Evolutionary conservation across 2,888 invertebrate species (phyloP).

Genomic region (Hanleya hanleyi): DNA sequence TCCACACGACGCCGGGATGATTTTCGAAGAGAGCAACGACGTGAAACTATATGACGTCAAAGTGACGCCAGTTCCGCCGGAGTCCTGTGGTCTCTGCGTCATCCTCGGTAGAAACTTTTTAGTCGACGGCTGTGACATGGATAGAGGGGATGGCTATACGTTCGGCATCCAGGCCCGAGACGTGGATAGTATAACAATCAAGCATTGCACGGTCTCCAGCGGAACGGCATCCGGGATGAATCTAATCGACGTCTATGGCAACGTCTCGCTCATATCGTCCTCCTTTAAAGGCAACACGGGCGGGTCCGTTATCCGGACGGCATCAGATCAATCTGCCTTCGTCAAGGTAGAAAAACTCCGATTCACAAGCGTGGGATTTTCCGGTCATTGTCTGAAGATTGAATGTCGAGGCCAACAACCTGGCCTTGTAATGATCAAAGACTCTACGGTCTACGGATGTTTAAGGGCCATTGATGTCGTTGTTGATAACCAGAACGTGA

Average conservation of each 20-base stretch:
- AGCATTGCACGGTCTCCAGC: not conserved
- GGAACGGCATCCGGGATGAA: not conserved
- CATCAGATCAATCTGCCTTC: not conserved
- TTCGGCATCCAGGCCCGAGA: not conserved
- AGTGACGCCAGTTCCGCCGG: not conserved
- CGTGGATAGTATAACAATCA: not conserved
- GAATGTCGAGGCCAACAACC: not conserved
- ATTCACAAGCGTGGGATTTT: not conserved
- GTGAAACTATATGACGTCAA: not conserved
- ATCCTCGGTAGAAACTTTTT: not conserved
- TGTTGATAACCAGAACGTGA: not conserved
- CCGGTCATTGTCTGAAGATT: not conserved
- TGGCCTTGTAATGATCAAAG: not conserved
- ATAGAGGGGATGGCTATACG: not conserved
- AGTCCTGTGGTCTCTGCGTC: not conserved
- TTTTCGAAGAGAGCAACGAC: not conserved
- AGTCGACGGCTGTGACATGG: not conserved
- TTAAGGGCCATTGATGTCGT: not conserved
- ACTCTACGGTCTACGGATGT: not conserved
- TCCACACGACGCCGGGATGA: not conserved
- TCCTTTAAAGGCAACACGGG: not conserved
- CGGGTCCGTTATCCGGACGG: not conserved
- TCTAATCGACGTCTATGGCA: not conserved
- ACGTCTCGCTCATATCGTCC: not conserved
- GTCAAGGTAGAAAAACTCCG: not conserved